Conservation (phyloP, 2,888 invertebrate species). For the Macaria liturata region DNA sequence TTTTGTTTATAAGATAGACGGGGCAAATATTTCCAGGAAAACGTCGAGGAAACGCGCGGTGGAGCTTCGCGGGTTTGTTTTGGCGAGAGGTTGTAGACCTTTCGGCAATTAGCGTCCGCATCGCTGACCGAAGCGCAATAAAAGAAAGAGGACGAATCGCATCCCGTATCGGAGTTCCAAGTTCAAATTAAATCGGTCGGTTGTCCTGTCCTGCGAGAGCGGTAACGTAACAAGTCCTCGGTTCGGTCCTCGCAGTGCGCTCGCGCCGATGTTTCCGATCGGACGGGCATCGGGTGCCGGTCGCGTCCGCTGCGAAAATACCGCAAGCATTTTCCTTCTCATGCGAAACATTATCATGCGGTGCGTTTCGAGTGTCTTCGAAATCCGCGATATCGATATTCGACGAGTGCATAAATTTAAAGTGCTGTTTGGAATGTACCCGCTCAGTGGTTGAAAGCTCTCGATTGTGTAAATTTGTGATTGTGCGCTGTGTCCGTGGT, state of each 20-base stretch:
- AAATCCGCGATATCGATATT: constrained; percentile 16
- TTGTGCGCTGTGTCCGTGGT: constrained; percentile 41
- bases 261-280: constrained; percentile 66
- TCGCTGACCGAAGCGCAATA: constrained; percentile 58
- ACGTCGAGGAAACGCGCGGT: constrained; percentile 17
- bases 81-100: constrained; percentile 58
- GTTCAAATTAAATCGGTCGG: constrained; percentile 66
- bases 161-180: constrained; percentile 63
- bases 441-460: constrained; percentile 9
- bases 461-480: constrained; percentile 41
- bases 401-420: constrained; percentile 1
- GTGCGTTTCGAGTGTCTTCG: constrained; percentile 9
- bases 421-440: constrained; percentile 14
- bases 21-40: constrained; percentile 30
- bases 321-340: constrained; percentile 38
- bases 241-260: constrained; percentile 56
- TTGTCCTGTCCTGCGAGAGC: constrained; percentile 44
- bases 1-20: constrained; percentile 43
- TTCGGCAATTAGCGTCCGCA: constrained; percentile 56
- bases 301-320: constrained; percentile 55
- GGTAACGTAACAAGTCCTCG: constrained; percentile 28
- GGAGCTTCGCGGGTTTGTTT: constrained; percentile 31
- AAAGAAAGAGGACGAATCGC: constrained; percentile 60
- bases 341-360: constrained; percentile 10
- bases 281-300: constrained; percentile 59